Evolutionary conservation across 2,797 vertebrate species (phyloP).

Genomic region (Apogon talboti): DNA sequence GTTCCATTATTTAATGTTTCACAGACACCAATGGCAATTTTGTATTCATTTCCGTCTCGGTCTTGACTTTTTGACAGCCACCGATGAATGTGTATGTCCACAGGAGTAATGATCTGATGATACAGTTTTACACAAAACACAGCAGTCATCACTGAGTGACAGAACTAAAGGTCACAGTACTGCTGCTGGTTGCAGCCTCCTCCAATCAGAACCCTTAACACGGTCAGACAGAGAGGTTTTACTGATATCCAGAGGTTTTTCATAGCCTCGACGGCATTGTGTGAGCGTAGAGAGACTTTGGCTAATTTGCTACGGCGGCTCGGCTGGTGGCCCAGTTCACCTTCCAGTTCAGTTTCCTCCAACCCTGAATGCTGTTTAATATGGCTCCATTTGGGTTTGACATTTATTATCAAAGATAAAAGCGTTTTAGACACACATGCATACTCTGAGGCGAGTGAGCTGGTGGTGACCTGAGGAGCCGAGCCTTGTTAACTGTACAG

Average conservation of each 20-base stretch:
- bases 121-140: slow-evolving; percentile 6
- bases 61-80: neutral
- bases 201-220: slow-evolving; percentile 2
- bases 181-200: slow-evolving; percentile 11
- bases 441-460: slow-evolving; percentile 1
- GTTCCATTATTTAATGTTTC: neutral
- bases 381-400: slow-evolving; percentile 32
- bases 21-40: too few relatives aligned
- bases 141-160: neutral
- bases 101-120: neutral
- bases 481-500: slow-evolving; percentile 23
- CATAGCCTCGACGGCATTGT: neutral
- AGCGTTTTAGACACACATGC: neutral
- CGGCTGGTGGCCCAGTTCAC: slow-evolving; percentile 8
- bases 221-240: too few relatives aligned
- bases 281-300: slow-evolving; percentile 21
- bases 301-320: slow-evolving; percentile 36
- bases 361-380: slow-evolving; percentile 48
- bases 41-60: too few relatives aligned
- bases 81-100: neutral
- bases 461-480: slow-evolving; percentile 15
- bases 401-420: slow-evolving; percentile 4
- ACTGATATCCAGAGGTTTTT: slow-evolving; percentile 5
- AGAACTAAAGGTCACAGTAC: slow-evolving; percentile 23
- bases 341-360: neutral